Percentiles rank a stretch among this genome's conserved stretches.
phyloP scores from a whole-genome alignment of 2,113 vertebrate genomes.

The Phasianus colchicus region DNA sequence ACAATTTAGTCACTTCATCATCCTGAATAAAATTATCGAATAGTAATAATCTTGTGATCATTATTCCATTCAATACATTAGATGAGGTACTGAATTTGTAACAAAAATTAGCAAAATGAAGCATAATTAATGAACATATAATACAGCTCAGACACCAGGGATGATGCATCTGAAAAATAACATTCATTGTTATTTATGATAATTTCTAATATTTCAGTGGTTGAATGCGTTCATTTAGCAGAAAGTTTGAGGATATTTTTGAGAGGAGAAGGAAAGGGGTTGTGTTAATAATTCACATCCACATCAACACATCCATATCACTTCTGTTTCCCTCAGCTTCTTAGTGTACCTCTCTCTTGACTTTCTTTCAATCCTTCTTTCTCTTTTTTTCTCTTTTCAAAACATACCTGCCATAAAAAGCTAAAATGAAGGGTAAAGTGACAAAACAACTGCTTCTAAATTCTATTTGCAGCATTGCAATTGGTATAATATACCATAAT shows the following conservation, averaged over 20 bases:
- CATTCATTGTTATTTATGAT: neutral
- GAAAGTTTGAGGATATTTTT: neutral
- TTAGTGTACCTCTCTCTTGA: neutral
- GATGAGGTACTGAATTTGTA: fast-evolving
- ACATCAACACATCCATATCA: neutral
- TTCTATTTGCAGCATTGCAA: conserved; percentile 80
- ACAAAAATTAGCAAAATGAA: neutral
- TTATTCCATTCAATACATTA: neutral
- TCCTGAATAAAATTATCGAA: neutral
- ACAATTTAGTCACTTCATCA: neutral
- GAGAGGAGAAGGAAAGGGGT: neutral
- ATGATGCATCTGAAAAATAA: neutral
- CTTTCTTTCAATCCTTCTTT: neutral
- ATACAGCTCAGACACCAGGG: neutral
- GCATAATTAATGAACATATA: neutral
- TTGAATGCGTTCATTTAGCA: neutral
- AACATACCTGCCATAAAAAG: conserved; percentile 59
- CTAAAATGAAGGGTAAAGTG: conserved; percentile 70
- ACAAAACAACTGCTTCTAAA: conserved; percentile 75
- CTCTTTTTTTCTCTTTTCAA: conserved; percentile 32
- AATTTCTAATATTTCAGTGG: neutral
- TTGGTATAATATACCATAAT: conserved; percentile 78
- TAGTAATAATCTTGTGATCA: neutral
- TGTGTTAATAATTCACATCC: neutral
- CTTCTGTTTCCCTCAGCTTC: neutral